phyloP scores from a whole-genome alignment of 2,888 invertebrate species.

The Diloba caeruleocephala region DNA sequence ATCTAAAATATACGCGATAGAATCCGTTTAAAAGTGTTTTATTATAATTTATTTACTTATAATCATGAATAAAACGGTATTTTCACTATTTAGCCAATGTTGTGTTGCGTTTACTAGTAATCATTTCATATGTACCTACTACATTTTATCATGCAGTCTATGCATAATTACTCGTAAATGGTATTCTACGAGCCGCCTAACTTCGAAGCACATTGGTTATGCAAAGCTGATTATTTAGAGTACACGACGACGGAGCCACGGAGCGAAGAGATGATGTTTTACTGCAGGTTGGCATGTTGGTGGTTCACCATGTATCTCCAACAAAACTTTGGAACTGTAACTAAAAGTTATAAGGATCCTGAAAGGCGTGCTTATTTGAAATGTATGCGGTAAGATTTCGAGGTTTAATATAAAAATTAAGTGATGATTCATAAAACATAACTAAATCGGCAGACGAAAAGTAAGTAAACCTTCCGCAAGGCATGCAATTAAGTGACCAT shows the following conservation, averaged over 20 bases:
- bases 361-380: too few relatives aligned
- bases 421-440: too few relatives aligned
- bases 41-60: too few relatives aligned
- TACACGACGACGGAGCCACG: slow-evolving; percentile 35
- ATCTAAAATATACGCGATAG: too few relatives aligned
- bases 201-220: slow-evolving; percentile 62
- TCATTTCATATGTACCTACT: slow-evolving; percentile 3
- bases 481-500: too few relatives aligned
- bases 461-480: too few relatives aligned
- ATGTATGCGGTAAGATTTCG: too few relatives aligned
- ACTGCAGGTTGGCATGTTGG: slow-evolving; percentile 45
- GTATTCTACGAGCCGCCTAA: slow-evolving; percentile 45
- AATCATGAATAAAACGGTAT: too few relatives aligned
- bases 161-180: slow-evolving; percentile 44
- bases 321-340: neutral
- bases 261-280: slow-evolving; percentile 38
- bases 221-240: slow-evolving; percentile 66
- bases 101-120: slow-evolving; percentile 6
- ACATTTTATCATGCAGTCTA: slow-evolving; percentile 21
- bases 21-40: too few relatives aligned
- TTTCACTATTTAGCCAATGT: neutral
- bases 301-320: slow-evolving; percentile 10
- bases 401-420: too few relatives aligned
- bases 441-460: too few relatives aligned
- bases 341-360: neutral